Conservation (phyloP, 2,113 vertebrate species). For the Dicaeum eximium region DNA sequence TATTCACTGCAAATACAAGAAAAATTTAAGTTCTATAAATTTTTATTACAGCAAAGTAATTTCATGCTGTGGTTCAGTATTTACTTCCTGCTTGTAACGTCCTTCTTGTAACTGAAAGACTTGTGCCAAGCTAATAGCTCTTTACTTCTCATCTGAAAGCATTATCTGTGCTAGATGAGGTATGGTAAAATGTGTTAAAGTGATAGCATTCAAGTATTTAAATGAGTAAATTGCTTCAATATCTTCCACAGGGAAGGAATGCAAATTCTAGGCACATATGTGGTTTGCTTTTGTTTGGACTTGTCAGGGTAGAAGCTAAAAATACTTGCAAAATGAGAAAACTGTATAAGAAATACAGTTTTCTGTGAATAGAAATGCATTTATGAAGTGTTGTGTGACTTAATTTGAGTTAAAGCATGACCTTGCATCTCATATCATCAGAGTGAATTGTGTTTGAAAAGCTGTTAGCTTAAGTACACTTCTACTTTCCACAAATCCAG, state of each 20-base stretch:
- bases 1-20: neutral
- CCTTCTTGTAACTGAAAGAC: neutral
- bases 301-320: neutral
- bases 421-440: neutral
- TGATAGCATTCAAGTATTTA: neutral
- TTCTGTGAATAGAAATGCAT: neutral
- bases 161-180: neutral
- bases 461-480: neutral
- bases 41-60: neutral
- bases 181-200: neutral
- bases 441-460: neutral
- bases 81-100: neutral
- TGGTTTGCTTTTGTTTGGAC: neutral
- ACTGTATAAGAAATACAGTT: neutral
- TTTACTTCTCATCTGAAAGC: neutral
- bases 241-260: neutral
- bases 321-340: neutral
- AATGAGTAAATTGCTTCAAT: neutral
- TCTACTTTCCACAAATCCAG: neutral
- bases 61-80: neutral
- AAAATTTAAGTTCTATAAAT: neutral
- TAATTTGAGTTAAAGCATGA: neutral
- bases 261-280: neutral
- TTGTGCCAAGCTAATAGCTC: neutral
- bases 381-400: neutral